Evolutionary conservation across 2,113 vertebrate species (phyloP).

Genomic region (Fregetta grallaria): DNA sequence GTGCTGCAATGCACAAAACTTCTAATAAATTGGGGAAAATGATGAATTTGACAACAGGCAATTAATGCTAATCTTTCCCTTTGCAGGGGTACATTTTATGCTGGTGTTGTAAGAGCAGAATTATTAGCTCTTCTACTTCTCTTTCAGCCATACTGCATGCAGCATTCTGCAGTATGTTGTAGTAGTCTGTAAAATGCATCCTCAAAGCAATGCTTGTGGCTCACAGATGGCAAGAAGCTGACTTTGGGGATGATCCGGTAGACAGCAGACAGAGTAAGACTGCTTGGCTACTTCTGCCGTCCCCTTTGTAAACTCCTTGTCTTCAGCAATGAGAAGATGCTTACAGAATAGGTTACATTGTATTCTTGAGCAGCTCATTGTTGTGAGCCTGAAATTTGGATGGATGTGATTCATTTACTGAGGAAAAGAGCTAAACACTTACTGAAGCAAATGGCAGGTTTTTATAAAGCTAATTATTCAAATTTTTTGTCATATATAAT

Average conservation of each 20-base stretch:
- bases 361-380: constrained; percentile 34
- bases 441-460: constrained; percentile 25
- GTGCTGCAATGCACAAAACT: constrained; percentile 54
- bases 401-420: constrained; percentile 49
- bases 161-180: background rate
- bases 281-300: background rate
- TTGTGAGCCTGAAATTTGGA: constrained; percentile 51
- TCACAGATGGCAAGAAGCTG: background rate
- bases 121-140: background rate
- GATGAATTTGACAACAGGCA: constrained; percentile 62
- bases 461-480: constrained; percentile 50
- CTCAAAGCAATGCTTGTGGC: background rate
- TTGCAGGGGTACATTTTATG: constrained; percentile 45
- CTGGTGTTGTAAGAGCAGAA: constrained; percentile 32
- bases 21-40: constrained; percentile 55
- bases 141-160: background rate
- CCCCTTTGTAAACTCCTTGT: background rate
- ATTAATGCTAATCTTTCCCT: constrained; percentile 53
- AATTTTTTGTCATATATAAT: constrained; percentile 55
- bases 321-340: background rate
- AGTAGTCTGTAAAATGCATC: background rate
- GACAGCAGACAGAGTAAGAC: background rate
- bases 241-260: background rate
- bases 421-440: constrained; percentile 36
- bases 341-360: background rate